Conservation (phyloP, 2,888 invertebrate genomes). For the Drosophila nr. fundita region DNA sequence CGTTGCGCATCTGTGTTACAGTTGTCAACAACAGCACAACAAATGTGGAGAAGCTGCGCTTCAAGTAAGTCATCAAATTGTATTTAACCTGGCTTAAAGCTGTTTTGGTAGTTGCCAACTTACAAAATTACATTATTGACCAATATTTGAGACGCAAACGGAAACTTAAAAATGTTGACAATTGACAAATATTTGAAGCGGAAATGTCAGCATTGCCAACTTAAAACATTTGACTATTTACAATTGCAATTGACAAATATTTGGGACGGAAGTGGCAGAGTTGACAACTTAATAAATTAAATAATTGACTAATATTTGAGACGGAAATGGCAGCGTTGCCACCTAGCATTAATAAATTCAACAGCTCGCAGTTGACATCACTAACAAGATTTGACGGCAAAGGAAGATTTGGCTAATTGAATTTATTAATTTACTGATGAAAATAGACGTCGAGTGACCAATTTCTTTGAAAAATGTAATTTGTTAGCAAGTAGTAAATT, state of each 20-base stretch:
- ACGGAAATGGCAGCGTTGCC: neutral
- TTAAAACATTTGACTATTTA: neutral
- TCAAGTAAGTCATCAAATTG: conserved; percentile 55
- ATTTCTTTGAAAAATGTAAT: neutral
- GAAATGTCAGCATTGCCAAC: neutral
- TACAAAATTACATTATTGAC: neutral
- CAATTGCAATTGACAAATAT: neutral
- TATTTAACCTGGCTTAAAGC: neutral
- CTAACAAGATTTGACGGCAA: neutral
- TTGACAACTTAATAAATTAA: no score
- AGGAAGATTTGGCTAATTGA: neutral
- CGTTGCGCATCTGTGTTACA: conserved; percentile 82
- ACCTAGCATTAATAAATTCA: neutral
- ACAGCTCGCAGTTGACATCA: neutral
- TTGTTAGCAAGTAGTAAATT: neutral
- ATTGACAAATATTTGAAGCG: no score
- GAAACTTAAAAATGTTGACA: neutral
- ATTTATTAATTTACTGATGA: neutral
- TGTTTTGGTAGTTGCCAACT: neutral
- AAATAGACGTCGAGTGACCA: fast-evolving
- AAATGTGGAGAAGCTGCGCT: conserved; percentile 84
- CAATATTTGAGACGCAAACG: neutral
- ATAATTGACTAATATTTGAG: neutral
- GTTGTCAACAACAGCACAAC: conserved; percentile 84
- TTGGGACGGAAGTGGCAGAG: no score